Conservation (phyloP, 2,888 invertebrate species). For the Microplitis deprimator region DNA sequence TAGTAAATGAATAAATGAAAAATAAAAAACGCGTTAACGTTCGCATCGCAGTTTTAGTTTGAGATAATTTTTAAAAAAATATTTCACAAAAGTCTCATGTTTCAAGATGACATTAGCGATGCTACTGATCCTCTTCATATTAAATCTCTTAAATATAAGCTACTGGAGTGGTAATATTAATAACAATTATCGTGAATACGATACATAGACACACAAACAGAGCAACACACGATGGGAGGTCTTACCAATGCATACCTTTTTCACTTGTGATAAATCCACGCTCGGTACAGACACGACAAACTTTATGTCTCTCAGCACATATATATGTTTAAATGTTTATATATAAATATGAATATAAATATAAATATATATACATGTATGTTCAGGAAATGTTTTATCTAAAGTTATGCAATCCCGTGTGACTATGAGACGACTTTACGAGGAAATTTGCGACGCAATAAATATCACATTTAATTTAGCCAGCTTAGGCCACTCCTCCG, state of each 20-base stretch:
- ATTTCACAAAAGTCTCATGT: neutral
- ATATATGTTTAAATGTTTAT: neutral
- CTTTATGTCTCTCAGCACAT: conserved; percentile 34
- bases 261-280: conserved; percentile 42
- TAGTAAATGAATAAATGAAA: neutral
- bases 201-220: neutral
- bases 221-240: conserved; percentile 29
- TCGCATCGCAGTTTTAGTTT: no score
- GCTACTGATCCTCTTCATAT: conserved; percentile 6
- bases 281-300: conserved; percentile 38
- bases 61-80: neutral
- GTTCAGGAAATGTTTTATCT: conserved; percentile 28
- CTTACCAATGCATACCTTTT: conserved; percentile 14
- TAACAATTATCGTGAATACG: conserved; percentile 6
- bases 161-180: conserved; percentile 5
- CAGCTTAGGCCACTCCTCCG: conserved; percentile 58
- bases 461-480: conserved; percentile 60
- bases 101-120: conserved; percentile 20
- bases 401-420: conserved; percentile 37
- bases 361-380: conserved; percentile 17
- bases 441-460: conserved; percentile 50
- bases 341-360: conserved; percentile 22
- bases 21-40: neutral
- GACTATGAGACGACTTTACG: conserved; percentile 27
- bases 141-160: neutral